phyloP scores from a whole-genome alignment of 1,140 invertebrate genomes.

The Reticulitermes speratus region DNA sequence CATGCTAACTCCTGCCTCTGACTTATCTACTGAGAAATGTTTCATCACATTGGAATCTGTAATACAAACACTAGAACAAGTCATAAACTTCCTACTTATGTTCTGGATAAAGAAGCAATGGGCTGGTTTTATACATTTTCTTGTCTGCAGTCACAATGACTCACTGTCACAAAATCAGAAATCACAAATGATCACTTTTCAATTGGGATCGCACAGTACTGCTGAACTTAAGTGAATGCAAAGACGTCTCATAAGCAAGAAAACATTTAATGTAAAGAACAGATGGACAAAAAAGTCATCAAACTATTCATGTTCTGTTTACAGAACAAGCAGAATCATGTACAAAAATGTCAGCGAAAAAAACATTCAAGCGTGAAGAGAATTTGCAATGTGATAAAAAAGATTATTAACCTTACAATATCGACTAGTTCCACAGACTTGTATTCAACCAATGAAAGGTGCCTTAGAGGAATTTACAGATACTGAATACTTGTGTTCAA shows the following conservation, averaged over 20 bases:
- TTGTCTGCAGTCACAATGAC: no score
- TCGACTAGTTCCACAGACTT: neutral
- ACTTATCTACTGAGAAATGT: no score
- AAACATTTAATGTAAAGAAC: neutral
- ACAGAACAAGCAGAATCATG: neutral
- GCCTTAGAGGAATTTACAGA: neutral
- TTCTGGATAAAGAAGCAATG: no score
- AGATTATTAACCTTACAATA: neutral
- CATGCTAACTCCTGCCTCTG: no score
- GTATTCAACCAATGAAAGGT: neutral
- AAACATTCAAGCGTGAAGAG: neutral
- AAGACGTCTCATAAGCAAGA: neutral
- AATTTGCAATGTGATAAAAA: neutral
- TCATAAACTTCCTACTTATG: no score
- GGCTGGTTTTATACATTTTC: no score
- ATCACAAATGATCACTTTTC: no score
- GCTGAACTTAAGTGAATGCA: neutral
- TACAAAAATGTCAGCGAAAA: neutral
- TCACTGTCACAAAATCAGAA: no score
- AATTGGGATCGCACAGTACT: neutral
- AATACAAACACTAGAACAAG: no score
- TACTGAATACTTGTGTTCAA: neutral
- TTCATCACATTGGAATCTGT: no score
- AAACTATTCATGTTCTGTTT: neutral
- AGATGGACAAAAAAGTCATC: neutral